A percentile compares a stretch with the other conserved stretches of the same genome.
Evolutionary conservation across 2,797 vertebrate species (phyloP).

Genomic region (Oreochromis grahami): DNA sequence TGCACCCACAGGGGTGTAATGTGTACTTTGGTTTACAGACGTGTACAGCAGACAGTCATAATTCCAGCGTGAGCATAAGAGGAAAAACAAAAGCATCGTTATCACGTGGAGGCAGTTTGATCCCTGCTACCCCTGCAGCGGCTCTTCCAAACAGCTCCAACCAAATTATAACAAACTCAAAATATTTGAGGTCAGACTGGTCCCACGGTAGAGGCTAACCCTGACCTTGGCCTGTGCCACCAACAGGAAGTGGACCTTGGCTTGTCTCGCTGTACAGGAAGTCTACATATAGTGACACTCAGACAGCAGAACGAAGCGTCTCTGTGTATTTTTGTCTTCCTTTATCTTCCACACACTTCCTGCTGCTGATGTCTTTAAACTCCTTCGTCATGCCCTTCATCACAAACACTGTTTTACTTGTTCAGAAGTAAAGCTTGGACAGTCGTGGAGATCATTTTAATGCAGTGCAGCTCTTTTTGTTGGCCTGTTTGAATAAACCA

Average conservation of each 20-base stretch:
- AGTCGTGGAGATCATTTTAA: background rate
- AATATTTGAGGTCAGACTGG: background rate
- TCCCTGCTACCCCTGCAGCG: background rate
- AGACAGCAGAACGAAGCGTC: conserved; percentile 2
- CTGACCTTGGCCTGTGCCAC: conserved; percentile 11
- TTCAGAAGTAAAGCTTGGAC: background rate
- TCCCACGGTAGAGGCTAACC: background rate
- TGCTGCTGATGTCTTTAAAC: background rate
- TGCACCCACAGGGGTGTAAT: background rate
- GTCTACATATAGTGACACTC: conserved; percentile 60
- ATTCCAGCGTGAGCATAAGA: background rate
- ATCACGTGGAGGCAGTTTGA: background rate
- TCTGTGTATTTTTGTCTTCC: conserved; percentile 31
- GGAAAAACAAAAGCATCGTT: background rate
- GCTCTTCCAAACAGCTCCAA: background rate
- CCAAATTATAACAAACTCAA: background rate
- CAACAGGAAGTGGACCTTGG: conserved; percentile 56
- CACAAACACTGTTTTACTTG: background rate
- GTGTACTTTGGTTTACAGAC: background rate
- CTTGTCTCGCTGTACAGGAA: conserved; percentile 54
- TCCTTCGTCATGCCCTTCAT: background rate
- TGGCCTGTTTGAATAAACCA: background rate
- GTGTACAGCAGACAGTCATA: background rate
- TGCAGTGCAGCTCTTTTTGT: background rate
- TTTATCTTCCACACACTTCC: conserved; percentile 26